A percentile compares a stretch with the other conserved stretches of the same genome.
Conservation (phyloP, 2,113 vertebrate species). For the Galemys pyrenaicus region DNA sequence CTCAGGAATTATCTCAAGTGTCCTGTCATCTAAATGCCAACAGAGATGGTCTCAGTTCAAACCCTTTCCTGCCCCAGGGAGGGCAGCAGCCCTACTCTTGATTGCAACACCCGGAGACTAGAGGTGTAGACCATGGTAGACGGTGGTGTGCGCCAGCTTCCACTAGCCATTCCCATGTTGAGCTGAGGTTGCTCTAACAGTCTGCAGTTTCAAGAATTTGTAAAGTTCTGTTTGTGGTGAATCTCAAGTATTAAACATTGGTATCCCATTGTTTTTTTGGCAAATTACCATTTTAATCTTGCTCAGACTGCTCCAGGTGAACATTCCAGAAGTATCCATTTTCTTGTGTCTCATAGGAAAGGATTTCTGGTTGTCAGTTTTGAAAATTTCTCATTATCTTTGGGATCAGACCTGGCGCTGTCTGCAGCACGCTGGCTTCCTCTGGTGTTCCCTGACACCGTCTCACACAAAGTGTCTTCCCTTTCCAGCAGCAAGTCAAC, state of each 20-base stretch:
- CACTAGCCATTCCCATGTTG: fast-evolving
- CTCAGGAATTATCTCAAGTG: neutral
- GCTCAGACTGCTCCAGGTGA: neutral
- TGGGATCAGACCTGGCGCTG: neutral
- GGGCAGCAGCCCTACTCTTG: fast-evolving
- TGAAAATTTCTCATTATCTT: too few species aligned
- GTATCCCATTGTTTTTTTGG: neutral
- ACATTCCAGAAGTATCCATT: neutral
- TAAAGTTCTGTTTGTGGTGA: neutral
- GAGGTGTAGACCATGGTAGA: too few species aligned
- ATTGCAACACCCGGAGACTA: fast-evolving
- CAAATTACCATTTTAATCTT: neutral
- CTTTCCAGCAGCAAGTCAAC: neutral
- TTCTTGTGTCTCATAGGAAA: neutral
- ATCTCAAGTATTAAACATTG: neutral
- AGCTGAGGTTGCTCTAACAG: fast-evolving
- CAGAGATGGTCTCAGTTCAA: neutral
- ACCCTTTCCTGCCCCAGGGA: too few species aligned
- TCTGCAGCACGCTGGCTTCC: neutral
- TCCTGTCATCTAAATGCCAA: neutral
- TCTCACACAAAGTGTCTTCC: neutral
- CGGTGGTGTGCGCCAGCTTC: too few species aligned
- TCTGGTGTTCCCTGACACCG: fast-evolving
- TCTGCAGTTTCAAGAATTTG: neutral
- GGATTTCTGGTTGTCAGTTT: neutral